A percentile compares a stretch with the other conserved stretches of the same genome.
phyloP scores from a whole-genome alignment of 2,113 vertebrate species.

The Paradoxurus hermaphroditus region DNA sequence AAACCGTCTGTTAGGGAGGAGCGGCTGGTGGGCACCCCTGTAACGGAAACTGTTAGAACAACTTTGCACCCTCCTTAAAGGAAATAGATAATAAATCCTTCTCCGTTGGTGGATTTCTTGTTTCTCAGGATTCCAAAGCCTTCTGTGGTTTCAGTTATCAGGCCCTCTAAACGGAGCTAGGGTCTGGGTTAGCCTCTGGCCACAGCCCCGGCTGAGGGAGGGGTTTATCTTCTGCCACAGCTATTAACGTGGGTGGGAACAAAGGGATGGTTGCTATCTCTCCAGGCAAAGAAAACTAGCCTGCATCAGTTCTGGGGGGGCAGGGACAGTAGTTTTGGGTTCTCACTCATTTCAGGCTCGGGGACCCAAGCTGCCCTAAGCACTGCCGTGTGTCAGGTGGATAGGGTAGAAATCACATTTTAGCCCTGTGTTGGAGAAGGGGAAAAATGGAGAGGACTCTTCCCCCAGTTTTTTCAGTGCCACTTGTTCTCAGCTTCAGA shows the following conservation, averaged over 20 bases:
- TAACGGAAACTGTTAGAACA: conserved; percentile 75
- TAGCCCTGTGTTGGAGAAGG: neutral
- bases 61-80: conserved; percentile 57
- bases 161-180: conserved; percentile 15
- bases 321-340: neutral
- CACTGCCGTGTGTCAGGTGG: neutral
- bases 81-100: conserved; percentile 78
- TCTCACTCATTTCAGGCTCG: neutral
- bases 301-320: neutral
- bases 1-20: conserved; percentile 61
- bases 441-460: neutral
- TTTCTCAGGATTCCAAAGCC: conserved; percentile 67
- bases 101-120: conserved; percentile 64
- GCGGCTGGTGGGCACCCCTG: conserved; percentile 58
- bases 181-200: conserved; percentile 48
- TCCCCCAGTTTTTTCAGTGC: neutral
- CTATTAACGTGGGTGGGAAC: conserved; percentile 58
- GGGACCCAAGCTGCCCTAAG: neutral
- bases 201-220: conserved; percentile 56
- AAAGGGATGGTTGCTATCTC: conserved; percentile 51
- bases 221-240: conserved; percentile 69
- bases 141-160: conserved; percentile 71
- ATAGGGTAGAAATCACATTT: neutral
- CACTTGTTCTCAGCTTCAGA: neutral
- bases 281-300: neutral